These are phyloP conservation scores for Campaea margaritaria DNA, from an alignment of 2,888 invertebrate species.

Conservation along the genomic window DNA sequence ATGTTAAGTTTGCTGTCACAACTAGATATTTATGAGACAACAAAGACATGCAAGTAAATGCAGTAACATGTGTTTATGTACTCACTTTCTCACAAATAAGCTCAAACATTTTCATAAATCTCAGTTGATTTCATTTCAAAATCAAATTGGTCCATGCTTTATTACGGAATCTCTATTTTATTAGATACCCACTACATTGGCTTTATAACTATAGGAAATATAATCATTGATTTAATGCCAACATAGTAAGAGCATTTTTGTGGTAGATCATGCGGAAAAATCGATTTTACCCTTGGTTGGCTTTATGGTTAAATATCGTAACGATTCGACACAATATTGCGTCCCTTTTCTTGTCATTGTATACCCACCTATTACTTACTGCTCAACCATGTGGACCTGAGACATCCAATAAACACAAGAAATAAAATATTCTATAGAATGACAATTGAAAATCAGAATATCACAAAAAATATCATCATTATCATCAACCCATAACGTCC, in stretches of 20 bases:
- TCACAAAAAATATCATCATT: too few relatives aligned
- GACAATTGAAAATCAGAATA: too few relatives aligned
- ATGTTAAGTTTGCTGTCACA: too few relatives aligned
- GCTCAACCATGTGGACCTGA: too few relatives aligned
- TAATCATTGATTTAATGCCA: conserved; percentile 30
- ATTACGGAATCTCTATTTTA: conserved; percentile 24
- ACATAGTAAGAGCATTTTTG: conserved; percentile 40
- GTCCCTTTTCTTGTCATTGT: conserved; percentile 12
- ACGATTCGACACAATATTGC: conserved; percentile 28
- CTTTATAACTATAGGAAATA: conserved; percentile 12
- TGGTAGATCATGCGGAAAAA: conserved; percentile 60
- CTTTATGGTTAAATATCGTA: conserved; percentile 50
- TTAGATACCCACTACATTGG: conserved; percentile 16
- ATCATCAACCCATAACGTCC: too few relatives aligned
- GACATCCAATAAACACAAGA: too few relatives aligned
- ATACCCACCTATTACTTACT: background rate
- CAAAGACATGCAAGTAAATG: too few relatives aligned
- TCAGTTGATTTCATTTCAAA: too few relatives aligned
- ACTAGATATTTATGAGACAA: too few relatives aligned
- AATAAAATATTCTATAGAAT: too few relatives aligned
- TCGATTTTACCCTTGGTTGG: conserved; percentile 57
- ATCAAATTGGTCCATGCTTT: conserved; percentile 15
- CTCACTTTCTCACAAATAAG: conserved; percentile 38
- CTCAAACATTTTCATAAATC: conserved; percentile 36
- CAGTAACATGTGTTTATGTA: background rate